phyloP scores from a whole-genome alignment of 2,797 vertebrate genomes.

The Malacoctenus gilli region DNA sequence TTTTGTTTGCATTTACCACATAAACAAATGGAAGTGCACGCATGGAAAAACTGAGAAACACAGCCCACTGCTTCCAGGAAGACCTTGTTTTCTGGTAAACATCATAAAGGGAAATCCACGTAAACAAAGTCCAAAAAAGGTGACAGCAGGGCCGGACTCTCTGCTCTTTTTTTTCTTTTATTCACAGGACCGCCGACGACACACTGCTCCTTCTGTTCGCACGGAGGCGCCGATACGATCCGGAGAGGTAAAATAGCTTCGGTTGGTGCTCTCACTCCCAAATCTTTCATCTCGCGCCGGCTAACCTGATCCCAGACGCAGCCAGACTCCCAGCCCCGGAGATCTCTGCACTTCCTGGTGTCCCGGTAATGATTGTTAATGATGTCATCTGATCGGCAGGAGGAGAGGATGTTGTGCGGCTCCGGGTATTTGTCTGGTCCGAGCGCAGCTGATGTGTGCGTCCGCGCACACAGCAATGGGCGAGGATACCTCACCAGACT shows the following conservation, averaged over 20 bases:
- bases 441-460: conserved; percentile 44
- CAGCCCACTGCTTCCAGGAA: too few relatives aligned
- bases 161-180: too few relatives aligned
- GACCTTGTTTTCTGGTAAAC: too few relatives aligned
- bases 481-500: conserved; percentile 72
- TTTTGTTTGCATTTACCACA: too few relatives aligned
- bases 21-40: too few relatives aligned
- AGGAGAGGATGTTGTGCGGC: conserved; percentile 59
- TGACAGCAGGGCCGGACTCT: not conserved
- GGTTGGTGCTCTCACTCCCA: conserved; percentile 68
- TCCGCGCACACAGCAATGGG: conserved; percentile 42
- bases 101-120: too few relatives aligned
- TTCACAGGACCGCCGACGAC: too few relatives aligned
- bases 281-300: conserved; percentile 77
- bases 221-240: conserved; percentile 56
- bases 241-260: conserved; percentile 63
- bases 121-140: too few relatives aligned
- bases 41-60: too few relatives aligned
- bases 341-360: conserved; percentile 81
- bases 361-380: conserved; percentile 85
- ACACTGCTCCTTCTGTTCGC: conserved; percentile 16
- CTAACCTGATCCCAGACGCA: conserved; percentile 79
- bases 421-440: conserved; percentile 54
- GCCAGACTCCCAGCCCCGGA: conserved; percentile 76
- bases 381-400: conserved; percentile 83